Base-by-base conservation (phyloP, 2,797 vertebrate genomes). In the Holocentrus rufus region DNA sequence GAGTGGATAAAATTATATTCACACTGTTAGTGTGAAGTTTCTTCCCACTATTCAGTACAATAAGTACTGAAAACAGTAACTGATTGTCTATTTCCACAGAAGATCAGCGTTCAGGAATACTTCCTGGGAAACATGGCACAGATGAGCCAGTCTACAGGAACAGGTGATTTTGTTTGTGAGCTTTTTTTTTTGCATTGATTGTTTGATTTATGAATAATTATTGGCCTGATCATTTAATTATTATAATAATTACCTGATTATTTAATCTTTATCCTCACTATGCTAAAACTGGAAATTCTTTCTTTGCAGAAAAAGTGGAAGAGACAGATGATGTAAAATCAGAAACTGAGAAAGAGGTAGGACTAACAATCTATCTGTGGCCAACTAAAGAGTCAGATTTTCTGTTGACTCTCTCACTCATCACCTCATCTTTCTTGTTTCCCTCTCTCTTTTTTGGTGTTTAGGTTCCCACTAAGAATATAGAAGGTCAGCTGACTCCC, bases 401-500 rank as follows among this genome's bases (percentile, higher is more conserved):
- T 30, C 9, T 59, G 3, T 63, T 36, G 11, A 0, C 13, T 27
- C 27, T 72, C 49, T 30, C 20, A n/a, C 50, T 11, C 52, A 13
- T 47, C 0, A 0, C 55, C 10, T 49, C n/a, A 10, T 25, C 2
- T 31, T 27, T 54, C 34, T 3, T 13, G 30, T 65, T 61, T 25
- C 5, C 11, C 1, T 44, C 27, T 23, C 14, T 18, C 20, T 22
- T 27, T 2, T 47, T 18, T 49, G 23, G 23, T 56, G 30, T 75
- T 22, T 77, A 99, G 98, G 96, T 97, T 79, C 95, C 94, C 44
- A 94, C 95, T 11, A 99, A 99, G 90, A 99, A 99, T 59, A 96
- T 99, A 2, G 98, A 99, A 89, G 98, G 98, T 75, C 98, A 99
- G 92, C 95, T 97, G 93, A 99, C 96, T 0, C 96, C 98, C 0